Evolutionary conservation across 2,113 vertebrate genomes (phyloP).

Genomic region (Gymnorhina tibicen): DNA sequence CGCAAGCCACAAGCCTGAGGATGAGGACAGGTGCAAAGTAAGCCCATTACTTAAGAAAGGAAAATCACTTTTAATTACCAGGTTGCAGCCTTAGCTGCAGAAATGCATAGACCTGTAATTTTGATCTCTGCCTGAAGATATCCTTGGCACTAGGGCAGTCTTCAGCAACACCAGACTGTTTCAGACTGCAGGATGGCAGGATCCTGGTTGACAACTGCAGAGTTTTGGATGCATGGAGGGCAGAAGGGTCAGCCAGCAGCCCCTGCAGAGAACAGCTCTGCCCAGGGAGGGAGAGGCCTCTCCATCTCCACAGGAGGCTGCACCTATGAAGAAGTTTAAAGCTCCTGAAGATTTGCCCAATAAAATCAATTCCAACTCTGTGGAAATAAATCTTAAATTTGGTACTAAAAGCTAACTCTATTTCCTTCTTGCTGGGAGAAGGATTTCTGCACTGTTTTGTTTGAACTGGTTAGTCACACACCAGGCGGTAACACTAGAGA

Average conservation of each 20-base stretch:
- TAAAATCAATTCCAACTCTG: background rate
- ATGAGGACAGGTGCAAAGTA: background rate
- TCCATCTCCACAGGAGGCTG: background rate
- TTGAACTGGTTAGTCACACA: background rate
- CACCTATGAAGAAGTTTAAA: background rate
- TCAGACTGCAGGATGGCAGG: background rate
- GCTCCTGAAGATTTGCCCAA: background rate
- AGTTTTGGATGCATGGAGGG: background rate
- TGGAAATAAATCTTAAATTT: background rate
- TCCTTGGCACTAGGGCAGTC: background rate
- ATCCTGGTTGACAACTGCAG: background rate
- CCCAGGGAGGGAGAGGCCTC: background rate
- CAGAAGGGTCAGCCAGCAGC: background rate
- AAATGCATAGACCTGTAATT: background rate
- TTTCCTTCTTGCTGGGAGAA: background rate
- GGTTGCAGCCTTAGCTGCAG: background rate
- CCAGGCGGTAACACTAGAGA: background rate
- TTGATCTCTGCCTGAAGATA: background rate
- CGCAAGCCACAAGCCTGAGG: background rate
- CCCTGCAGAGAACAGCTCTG: background rate
- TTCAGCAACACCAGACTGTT: background rate
- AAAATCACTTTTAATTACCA: constrained; percentile 20
- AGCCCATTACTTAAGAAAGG: background rate
- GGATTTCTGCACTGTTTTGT: background rate
- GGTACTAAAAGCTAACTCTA: background rate